Evolutionary conservation across 1,140 invertebrate genomes (phyloP), one percentile per base, ranked within the genome.

Genomic region (Drosophila elegans): DNA sequence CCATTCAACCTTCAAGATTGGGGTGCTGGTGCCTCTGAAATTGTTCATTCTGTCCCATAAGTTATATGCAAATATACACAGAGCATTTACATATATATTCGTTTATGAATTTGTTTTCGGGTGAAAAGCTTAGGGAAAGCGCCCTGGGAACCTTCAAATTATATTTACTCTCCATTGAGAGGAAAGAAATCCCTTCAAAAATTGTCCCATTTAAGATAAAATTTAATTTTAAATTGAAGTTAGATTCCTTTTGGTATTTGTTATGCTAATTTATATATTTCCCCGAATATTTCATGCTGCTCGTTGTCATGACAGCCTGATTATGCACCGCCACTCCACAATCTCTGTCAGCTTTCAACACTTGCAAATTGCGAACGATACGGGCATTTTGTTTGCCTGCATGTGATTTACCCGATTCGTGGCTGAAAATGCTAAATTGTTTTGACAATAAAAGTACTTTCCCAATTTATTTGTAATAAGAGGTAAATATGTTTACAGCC

Each of bases 61-160:
- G 56, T 62, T 68, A 39, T 41, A 71, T 80, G 67, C 55, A 74
- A 61, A 74, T 63, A 60, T 73, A 56, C 67, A 60, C 68, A 53
- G 34, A 41, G 55, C 59, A 82, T 82, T 82, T 79, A 48, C 74
- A 83, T 82, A 79, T 57, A 74, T 52, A 54, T 71, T 75, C 73
- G 63, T 53, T 80, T 80, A 72, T 76, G 51, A 72, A 61, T 72
- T 66, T 77, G 45, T 80, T 81, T 66, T 59, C 36, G 38, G 32
- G 13, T 41, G 9, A 81, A 57, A 60, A 61, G 57, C 64, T 71
- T 57, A 60, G 46, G 78, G 25, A 75, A 80, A 63, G 66, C 41
- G 32, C 49, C 42, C 11, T 27, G 41, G 63, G 12, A 41, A 3
- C 38, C n/a, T 36, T 0, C 10, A 16, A 71, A 71, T 49, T 71